A percentile compares a stretch with the other conserved stretches of the same genome.
Conservation (phyloP, 2,113 vertebrate genomes). For the Chaetorhynchus papuensis region DNA sequence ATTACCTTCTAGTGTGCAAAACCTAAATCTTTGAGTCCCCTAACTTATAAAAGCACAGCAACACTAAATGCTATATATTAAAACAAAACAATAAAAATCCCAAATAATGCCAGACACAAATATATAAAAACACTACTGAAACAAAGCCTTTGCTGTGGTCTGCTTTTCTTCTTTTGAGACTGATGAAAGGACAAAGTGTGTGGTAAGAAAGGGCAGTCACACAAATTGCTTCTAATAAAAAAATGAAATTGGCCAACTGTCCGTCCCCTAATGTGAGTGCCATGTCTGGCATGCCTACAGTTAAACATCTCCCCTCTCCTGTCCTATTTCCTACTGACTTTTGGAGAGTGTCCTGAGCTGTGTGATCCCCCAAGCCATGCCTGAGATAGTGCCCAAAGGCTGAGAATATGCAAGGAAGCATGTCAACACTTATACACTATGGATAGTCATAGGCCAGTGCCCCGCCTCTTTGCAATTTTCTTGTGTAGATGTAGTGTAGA, state of each 20-base stretch:
- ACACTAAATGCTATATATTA: background rate
- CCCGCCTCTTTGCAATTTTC: background rate
- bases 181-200: background rate
- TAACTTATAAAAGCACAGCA: background rate
- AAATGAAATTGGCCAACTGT: background rate
- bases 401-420: background rate
- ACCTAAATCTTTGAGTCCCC: background rate
- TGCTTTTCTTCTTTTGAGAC: background rate
- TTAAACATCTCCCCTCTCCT: background rate
- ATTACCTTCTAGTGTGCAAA: background rate
- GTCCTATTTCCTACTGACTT: background rate
- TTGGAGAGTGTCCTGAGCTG: background rate
- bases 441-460: background rate
- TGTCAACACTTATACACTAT: background rate
- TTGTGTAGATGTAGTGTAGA: background rate
- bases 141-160: background rate
- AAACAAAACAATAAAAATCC: background rate
- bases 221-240: background rate
- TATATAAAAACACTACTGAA: background rate
- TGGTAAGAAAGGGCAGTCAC: background rate
- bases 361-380: background rate
- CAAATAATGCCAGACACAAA: background rate
- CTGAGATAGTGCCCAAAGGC: background rate
- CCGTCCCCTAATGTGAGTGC: background rate
- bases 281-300: background rate